Conservation (phyloP, 2,888 invertebrate species). For the Nephrocerus scutellatus region DNA sequence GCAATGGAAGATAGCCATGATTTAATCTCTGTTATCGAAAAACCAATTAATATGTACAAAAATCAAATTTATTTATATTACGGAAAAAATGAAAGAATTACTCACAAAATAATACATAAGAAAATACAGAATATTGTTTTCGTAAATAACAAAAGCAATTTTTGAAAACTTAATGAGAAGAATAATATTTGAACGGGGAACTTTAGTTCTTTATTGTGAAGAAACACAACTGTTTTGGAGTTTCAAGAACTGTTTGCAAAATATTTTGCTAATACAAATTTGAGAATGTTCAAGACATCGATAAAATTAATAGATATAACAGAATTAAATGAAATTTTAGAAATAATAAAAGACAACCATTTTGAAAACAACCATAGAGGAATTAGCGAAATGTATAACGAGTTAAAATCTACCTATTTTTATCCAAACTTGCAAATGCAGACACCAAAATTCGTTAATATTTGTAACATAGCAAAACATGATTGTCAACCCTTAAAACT, state of each 20-base stretch:
- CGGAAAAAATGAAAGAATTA: slow-evolving; percentile 4
- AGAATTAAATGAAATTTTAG: slow-evolving; percentile 4
- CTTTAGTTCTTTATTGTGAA: slow-evolving; percentile 7
- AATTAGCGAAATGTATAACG: slow-evolving; percentile 5
- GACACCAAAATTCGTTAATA: slow-evolving; percentile 12
- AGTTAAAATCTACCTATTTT: slow-evolving; percentile 10
- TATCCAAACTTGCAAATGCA: slow-evolving; percentile 17
- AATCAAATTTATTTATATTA: slow-evolving; percentile 9
- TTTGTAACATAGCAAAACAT: slow-evolving; percentile 22
- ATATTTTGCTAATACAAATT: too few relatives aligned
- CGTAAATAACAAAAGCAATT: too few relatives aligned
- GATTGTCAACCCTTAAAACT: slow-evolving; percentile 21
- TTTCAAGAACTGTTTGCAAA: too few relatives aligned
- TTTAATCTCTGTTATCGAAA: slow-evolving; percentile 7
- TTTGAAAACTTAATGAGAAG: too few relatives aligned
- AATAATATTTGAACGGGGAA: too few relatives aligned
- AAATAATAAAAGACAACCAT: slow-evolving; percentile 17
- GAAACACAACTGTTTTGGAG: too few relatives aligned
- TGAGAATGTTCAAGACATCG: too few relatives aligned
- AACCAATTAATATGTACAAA: slow-evolving; percentile 12
- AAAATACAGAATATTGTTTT: slow-evolving; percentile 9
- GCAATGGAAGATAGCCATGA: slow-evolving; percentile 6
- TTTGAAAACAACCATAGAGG: slow-evolving; percentile 12
- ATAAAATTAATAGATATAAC: too few relatives aligned
- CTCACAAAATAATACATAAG: too few relatives aligned